Evolutionary conservation across 2,797 vertebrate species (phyloP), one percentile per base, ranked within the genome.

Genomic region (Knipowitschia caucasica): DNA sequence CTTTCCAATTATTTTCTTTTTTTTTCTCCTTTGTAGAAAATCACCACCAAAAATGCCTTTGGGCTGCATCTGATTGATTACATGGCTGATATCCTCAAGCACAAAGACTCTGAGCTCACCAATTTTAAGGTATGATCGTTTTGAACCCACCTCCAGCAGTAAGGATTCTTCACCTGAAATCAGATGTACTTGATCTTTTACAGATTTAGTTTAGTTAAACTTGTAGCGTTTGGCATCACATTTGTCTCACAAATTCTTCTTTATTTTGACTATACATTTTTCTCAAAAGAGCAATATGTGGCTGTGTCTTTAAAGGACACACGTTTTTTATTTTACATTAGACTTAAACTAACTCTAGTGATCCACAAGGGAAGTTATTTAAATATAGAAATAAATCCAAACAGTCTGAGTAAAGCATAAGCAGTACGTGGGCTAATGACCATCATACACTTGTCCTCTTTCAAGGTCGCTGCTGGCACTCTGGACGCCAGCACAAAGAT

Each of bases 401-500:
- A n/a, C n/a, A n/a, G n/a, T n/a, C n/a, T n/a, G n/a, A n/a, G n/a
- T n/a, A n/a, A n/a, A n/a, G n/a, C n/a, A n/a, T n/a, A n/a, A n/a
- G n/a, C n/a, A n/a, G 7, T 18, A 18, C 17, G 18, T 38, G 18
- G 17, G 7, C 7, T 4, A 39, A 7, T 39, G 4, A 39, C 36
- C 36, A 20, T 7, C n/a, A 33, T 54, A 2, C 57, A 6, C 60
- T 12, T 65, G 35, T 12, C 63, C n/a, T 21, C 23, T 7, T n/a
- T 56, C 4, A 51, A 99, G 97, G 83, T 98, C 12, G 96, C 94
- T 4, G 95, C 95, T 0, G 94, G 95, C 0, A 94, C 95, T 0
- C 76, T 99, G 51, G 96, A 99, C 24, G 97, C 97, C 67, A 96
- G 96, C 1, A 94, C 92, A 0, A 99, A 99, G 84, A 99, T 99